These are phyloP conservation scores for Arctocebus calabarensis DNA, from an alignment of 2,797 vertebrate species.

Conservation along the genomic window DNA sequence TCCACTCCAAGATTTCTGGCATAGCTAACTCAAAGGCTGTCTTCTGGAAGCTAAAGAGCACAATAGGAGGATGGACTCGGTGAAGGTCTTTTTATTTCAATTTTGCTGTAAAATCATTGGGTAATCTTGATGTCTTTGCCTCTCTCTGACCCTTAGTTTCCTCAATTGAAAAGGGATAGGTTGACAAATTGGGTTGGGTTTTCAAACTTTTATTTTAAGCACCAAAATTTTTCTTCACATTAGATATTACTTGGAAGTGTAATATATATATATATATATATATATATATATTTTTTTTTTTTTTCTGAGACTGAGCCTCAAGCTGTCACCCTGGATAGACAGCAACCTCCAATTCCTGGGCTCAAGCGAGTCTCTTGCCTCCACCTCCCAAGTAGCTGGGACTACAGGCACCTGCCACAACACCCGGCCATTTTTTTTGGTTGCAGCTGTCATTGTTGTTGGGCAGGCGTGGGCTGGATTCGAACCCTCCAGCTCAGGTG, in stretches of 20 bases:
- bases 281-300: too few relatives aligned
- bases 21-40: neutral
- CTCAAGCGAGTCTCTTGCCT: too few relatives aligned
- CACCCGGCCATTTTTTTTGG: too few relatives aligned
- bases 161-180: slow-evolving; percentile 9
- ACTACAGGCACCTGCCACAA: too few relatives aligned
- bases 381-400: too few relatives aligned
- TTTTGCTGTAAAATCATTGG: slow-evolving; percentile 23
- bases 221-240: neutral
- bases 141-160: neutral
- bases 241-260: neutral
- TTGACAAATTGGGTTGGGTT: neutral
- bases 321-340: too few relatives aligned
- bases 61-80: neutral
- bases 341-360: too few relatives aligned
- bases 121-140: neutral
- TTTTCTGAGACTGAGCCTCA: too few relatives aligned
- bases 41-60: neutral
- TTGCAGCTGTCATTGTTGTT: too few relatives aligned
- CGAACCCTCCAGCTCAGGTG: too few relatives aligned
- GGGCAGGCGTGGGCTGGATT: too few relatives aligned
- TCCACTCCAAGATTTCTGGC: neutral
- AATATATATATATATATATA: too few relatives aligned
- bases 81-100: neutral
- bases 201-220: slow-evolving; percentile 33